These are phyloP conservation scores for Jordanella pulchra DNA, from an alignment of 2,797 vertebrate genomes.

Conservation along the genomic window DNA sequence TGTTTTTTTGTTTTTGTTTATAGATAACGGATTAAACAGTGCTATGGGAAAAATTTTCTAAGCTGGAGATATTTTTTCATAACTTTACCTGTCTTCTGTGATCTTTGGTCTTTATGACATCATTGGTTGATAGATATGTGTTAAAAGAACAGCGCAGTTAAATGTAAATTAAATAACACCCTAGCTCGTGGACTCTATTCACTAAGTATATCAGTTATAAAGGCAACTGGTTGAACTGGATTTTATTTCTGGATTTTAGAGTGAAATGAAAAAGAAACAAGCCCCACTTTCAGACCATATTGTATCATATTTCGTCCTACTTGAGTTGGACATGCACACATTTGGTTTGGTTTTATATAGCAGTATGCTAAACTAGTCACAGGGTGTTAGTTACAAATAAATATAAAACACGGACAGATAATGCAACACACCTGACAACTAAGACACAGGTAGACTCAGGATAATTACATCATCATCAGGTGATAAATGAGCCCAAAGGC, in stretches of 20 bases:
- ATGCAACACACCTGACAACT: background rate
- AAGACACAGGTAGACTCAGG: background rate
- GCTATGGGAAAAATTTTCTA: background rate
- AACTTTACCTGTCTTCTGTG: background rate
- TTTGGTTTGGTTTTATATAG: background rate
- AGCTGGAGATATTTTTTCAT: background rate
- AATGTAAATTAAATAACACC: too few species aligned
- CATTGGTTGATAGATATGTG: background rate
- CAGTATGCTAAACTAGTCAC: background rate
- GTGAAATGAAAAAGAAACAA: too few species aligned
- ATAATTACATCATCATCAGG: constrained; percentile 40
- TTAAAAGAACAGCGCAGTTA: background rate
- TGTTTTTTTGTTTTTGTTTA: background rate
- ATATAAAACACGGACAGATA: background rate
- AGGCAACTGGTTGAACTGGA: too few species aligned
- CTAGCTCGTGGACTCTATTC: too few species aligned
- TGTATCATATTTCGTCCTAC: too few species aligned
- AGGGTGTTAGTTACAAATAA: background rate
- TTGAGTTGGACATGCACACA: too few species aligned
- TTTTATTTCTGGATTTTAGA: too few species aligned
- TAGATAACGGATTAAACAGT: background rate
- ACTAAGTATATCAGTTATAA: too few species aligned
- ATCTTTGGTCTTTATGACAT: background rate
- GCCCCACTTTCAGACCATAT: too few species aligned
- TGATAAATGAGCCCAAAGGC: constrained; percentile 39